phyloP scores from a whole-genome alignment of 2,113 vertebrate genomes.

The Columba janthina region DNA sequence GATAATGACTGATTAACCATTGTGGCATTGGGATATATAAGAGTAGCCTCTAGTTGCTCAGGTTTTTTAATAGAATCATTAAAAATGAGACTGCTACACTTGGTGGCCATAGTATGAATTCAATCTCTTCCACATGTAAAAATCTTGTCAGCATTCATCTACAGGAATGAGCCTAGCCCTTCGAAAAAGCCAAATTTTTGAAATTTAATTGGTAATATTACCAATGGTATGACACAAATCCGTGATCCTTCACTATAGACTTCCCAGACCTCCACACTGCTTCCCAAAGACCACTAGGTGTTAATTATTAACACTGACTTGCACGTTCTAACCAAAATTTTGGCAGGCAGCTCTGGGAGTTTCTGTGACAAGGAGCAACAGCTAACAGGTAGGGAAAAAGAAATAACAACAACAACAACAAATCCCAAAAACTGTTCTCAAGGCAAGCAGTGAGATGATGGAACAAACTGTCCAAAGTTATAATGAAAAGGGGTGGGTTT shows the following conservation, averaged over 20 bases:
- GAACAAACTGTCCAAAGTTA: not conserved
- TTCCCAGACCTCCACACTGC: fast-evolving
- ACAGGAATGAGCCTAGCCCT: not conserved
- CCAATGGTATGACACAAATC: not conserved
- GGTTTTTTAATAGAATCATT: not conserved
- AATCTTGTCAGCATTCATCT: not conserved
- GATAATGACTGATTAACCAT: not conserved
- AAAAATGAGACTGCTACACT: not conserved
- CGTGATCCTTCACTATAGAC: not conserved
- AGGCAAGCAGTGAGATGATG: not conserved
- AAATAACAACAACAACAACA: not conserved
- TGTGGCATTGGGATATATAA: fast-evolving
- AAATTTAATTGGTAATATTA: not conserved
- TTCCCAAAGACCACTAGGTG: not conserved
- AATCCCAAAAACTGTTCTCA: not conserved
- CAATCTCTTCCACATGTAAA: fast-evolving
- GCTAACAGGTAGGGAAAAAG: not conserved
- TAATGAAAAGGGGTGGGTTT: not conserved
- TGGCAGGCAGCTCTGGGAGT: not conserved
- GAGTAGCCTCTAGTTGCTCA: not conserved
- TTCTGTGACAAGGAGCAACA: not conserved
- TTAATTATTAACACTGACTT: not conserved
- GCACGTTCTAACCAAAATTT: not conserved
- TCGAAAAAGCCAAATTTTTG: not conserved
- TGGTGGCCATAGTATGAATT: not conserved